phyloP scores from a whole-genome alignment of 2,797 vertebrate genomes.

The Dicrostonyx torquatus region DNA sequence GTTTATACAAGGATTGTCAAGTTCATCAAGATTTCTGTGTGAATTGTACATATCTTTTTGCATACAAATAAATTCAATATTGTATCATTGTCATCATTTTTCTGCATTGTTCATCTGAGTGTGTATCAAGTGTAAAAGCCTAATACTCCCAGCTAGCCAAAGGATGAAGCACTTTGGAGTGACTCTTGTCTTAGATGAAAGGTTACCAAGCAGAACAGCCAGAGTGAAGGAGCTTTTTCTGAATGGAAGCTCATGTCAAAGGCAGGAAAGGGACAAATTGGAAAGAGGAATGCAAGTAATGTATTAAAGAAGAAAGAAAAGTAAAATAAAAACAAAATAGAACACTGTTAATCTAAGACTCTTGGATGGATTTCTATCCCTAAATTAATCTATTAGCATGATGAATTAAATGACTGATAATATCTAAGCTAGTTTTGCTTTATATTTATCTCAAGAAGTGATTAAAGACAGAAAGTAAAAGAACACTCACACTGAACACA shows the following conservation, averaged over 20 bases:
- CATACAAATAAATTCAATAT: conserved; percentile 10
- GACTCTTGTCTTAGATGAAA: conserved; percentile 74
- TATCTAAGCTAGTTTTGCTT: conserved; percentile 55
- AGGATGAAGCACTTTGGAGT: neutral
- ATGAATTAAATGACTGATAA: conserved; percentile 57
- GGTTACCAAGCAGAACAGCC: conserved; percentile 76
- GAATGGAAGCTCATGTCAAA: conserved; percentile 74
- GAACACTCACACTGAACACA: conserved; percentile 48
- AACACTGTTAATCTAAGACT: conserved; percentile 20
- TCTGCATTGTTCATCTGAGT: conserved; percentile 11
- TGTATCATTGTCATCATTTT: conserved; percentile 2
- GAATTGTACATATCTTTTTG: conserved; percentile 17
- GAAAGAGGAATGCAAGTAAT: conserved; percentile 58
- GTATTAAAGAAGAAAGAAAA: neutral
- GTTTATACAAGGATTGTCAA: conserved; percentile 6
- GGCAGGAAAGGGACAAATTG: conserved; percentile 64
- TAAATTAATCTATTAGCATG: conserved; percentile 74
- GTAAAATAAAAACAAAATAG: neutral
- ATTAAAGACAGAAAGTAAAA: conserved; percentile 66
- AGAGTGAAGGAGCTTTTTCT: conserved; percentile 44
- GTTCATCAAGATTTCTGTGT: neutral
- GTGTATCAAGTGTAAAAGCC: conserved; percentile 20
- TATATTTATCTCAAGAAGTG: conserved; percentile 66
- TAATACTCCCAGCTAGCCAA: neutral
- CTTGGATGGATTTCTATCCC: conserved; percentile 59